Percentiles rank a stretch among this genome's conserved stretches.
Conservation (phyloP, 2,888 invertebrate genomes). For the Clunio marinus region DNA sequence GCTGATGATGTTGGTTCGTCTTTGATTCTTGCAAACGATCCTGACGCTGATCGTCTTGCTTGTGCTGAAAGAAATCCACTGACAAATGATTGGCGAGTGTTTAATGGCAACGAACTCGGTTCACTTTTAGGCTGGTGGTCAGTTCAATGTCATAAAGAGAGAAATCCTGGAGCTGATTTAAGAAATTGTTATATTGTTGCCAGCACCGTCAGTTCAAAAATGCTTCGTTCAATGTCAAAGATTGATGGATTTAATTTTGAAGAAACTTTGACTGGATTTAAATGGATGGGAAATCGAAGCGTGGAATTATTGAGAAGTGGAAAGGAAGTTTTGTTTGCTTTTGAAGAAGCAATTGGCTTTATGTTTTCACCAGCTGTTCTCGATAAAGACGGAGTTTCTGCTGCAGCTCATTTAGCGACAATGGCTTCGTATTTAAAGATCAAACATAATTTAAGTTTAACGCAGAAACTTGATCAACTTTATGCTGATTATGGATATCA, state of each 20-base stretch:
- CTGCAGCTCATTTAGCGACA: conserved; percentile 75
- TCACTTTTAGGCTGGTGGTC: conserved; percentile 94
- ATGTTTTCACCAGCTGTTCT: conserved; percentile 87
- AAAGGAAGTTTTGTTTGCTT: conserved; percentile 84
- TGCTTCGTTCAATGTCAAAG: conserved; percentile 74
- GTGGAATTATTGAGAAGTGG: conserved; percentile 66
- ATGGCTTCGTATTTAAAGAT: conserved; percentile 66
- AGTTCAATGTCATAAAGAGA: conserved; percentile 58
- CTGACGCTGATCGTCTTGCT: conserved; percentile 95
- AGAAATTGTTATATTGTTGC: conserved; percentile 76
- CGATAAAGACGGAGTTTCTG: conserved; percentile 95
- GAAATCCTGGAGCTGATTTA: conserved; percentile 52
- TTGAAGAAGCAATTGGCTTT: conserved; percentile 98
- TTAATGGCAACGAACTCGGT: conserved; percentile 94
- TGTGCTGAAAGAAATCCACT: conserved; percentile 74
- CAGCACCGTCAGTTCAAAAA: conserved; percentile 96
- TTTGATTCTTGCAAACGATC: conserved; percentile 93
- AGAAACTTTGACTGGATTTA: conserved; percentile 97
- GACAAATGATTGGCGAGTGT: conserved; percentile 77
- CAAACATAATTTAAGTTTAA: conserved; percentile 56
- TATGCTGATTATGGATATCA: conserved; percentile 87
- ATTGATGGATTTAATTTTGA: conserved; percentile 70
- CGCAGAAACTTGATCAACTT: conserved; percentile 65
- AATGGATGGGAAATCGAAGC: conserved; percentile 96
- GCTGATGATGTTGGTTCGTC: conserved; percentile 66